Evolutionary conservation across 2,888 invertebrate species (phyloP).

Genomic region (Ceraclea dissimilis): DNA sequence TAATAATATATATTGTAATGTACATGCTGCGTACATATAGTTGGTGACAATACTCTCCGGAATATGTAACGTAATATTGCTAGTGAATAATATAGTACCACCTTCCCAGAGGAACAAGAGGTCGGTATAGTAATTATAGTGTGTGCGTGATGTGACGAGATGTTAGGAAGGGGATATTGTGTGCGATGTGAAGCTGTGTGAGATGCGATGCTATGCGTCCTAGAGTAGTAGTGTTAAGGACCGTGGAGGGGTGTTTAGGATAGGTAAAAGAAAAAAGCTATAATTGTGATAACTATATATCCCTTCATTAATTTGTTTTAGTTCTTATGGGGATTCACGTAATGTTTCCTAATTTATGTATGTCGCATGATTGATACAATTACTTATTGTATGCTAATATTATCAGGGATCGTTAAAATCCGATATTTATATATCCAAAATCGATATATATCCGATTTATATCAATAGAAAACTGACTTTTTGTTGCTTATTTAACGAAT

Average conservation of each 20-base stretch:
- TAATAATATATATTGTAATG: not conserved
- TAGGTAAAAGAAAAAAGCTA: constrained; percentile 3
- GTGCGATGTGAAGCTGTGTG: not conserved
- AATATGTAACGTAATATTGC: no score
- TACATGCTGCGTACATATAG: not conserved
- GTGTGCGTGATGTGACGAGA: no score
- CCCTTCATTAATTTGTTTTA: constrained; percentile 7
- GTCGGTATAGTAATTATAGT: no score
- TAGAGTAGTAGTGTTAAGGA: not conserved
- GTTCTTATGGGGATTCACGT: constrained; percentile 5
- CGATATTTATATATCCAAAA: no score
- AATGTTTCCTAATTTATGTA: not conserved
- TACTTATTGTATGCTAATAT: not conserved
- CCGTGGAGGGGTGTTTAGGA: not conserved
- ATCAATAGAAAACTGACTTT: no score
- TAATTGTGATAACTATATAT: constrained; percentile 12
- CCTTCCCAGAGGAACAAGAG: no score
- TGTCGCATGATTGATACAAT: not conserved
- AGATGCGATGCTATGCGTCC: no score
- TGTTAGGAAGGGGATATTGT: no score
- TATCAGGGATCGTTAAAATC: no score
- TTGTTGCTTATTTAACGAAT: no score
- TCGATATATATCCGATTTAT: no score
- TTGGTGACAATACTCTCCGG: not conserved
- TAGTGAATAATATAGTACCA: no score